Percentiles rank a stretch among this genome's conserved stretches.
Evolutionary conservation across 2,797 vertebrate species (phyloP).

Genomic region (Oophaga sylvatica): DNA sequence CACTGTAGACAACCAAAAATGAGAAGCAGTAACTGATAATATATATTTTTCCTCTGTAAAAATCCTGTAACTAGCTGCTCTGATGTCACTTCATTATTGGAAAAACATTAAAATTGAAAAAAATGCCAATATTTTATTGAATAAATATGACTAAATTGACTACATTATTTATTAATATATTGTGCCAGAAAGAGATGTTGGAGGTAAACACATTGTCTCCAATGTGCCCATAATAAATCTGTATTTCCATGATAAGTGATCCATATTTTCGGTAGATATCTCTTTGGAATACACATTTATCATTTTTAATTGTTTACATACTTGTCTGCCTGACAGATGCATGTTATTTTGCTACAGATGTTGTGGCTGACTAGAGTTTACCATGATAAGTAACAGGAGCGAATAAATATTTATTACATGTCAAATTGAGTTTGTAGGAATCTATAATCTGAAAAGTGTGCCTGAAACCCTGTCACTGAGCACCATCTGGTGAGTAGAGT

Average conservation of each 20-base stretch:
- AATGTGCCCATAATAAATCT: constrained; percentile 13
- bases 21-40: neutral
- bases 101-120: neutral
- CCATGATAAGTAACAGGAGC: constrained; percentile 25
- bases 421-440: constrained; percentile 33
- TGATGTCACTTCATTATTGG: neutral
- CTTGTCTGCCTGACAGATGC: constrained; percentile 41
- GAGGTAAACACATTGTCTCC: constrained; percentile 29
- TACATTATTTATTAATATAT: neutral
- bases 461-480: constrained; percentile 2
- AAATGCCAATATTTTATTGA: neutral
- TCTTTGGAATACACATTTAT: constrained; percentile 33
- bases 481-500: too few species aligned
- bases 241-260: constrained; percentile 37
- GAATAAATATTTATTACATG: constrained; percentile 22
- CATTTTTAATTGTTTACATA: constrained; percentile 41
- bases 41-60: too few species aligned
- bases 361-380: constrained; percentile 1
- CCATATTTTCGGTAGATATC: constrained; percentile 25
- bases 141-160: neutral
- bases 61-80: too few species aligned
- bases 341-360: constrained; percentile 38
- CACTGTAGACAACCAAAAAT: too few species aligned
- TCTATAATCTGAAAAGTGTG: constrained; percentile 5
- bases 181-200: neutral